These are phyloP conservation scores for Calyptomena viridis DNA, from an alignment of 2,113 vertebrate genomes.

Conservation along the genomic window DNA sequence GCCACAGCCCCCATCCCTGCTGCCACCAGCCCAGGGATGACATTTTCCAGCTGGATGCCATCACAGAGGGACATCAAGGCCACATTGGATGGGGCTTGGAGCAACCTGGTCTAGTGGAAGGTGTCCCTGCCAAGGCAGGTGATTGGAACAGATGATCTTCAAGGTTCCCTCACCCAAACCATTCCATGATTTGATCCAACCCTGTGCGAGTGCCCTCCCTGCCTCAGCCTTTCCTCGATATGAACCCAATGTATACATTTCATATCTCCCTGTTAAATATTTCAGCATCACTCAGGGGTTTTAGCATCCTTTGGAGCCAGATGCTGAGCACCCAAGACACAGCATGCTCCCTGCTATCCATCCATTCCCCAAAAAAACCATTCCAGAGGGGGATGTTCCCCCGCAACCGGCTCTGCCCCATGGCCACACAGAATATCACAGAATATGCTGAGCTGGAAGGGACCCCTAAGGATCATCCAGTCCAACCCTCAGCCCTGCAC, in stretches of 20 bases:
- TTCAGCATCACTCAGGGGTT: not conserved
- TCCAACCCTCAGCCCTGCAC: too few species aligned
- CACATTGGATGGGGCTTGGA: not conserved
- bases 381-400: not conserved
- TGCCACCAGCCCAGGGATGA: not conserved
- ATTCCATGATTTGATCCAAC: not conserved
- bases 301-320: not conserved
- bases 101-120: not conserved
- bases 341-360: rapidly evolving
- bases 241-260: not conserved
- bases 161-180: not conserved
- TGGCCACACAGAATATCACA: not conserved
- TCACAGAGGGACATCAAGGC: rapidly evolving
- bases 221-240: not conserved
- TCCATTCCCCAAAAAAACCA: not conserved
- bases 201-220: not conserved
- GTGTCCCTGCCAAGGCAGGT: not conserved
- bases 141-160: not conserved
- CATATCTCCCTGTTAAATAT: not conserved
- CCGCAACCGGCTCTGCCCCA: not conserved
- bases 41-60: not conserved
- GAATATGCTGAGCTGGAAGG: too few species aligned
- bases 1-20: not conserved
- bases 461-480: too few species aligned
- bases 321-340: not conserved